Percentiles rank a stretch among this genome's conserved stretches.
Conservation (phyloP, 2,888 invertebrate genomes). For the Villa cingulata region DNA sequence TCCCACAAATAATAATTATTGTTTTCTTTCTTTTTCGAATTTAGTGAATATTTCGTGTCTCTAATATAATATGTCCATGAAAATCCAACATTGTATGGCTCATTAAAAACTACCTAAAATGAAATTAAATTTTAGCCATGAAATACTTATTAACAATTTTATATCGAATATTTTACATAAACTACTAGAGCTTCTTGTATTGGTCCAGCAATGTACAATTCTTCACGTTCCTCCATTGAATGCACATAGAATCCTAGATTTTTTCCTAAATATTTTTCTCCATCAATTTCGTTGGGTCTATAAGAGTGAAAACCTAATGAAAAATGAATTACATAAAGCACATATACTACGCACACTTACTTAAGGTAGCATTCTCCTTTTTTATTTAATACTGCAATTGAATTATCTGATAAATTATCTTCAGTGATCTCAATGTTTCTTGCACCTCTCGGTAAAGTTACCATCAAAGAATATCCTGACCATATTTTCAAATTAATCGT, state of each 20-base stretch:
- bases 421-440: slow-evolving; percentile 48
- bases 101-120: slow-evolving; percentile 12
- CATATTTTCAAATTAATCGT: neutral
- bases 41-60: slow-evolving; percentile 6
- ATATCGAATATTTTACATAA: slow-evolving; percentile 36
- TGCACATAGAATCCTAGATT: slow-evolving; percentile 38
- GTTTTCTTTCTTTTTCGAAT: neutral
- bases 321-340: too few species aligned
- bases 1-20: slow-evolving; percentile 42
- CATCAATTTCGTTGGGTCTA: slow-evolving; percentile 29
- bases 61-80: slow-evolving; percentile 8
- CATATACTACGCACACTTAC: too few species aligned
- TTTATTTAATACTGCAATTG: slow-evolving; percentile 42
- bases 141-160: neutral
- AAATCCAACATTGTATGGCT: slow-evolving; percentile 6
- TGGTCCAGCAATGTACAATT: slow-evolving; percentile 47
- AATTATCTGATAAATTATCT: slow-evolving; percentile 40
- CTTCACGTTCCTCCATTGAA: slow-evolving; percentile 41
- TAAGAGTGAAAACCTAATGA: slow-evolving; percentile 1
- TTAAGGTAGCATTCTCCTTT: slow-evolving; percentile 41
- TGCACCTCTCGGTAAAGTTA: slow-evolving; percentile 44
- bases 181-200: slow-evolving; percentile 44
- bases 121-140: slow-evolving; percentile 4
- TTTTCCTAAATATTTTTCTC: slow-evolving; percentile 37
- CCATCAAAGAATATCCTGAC: slow-evolving; percentile 32